Base-by-base conservation (phyloP, 1,140 invertebrate genomes). In the Whitmania pigra region DNA sequence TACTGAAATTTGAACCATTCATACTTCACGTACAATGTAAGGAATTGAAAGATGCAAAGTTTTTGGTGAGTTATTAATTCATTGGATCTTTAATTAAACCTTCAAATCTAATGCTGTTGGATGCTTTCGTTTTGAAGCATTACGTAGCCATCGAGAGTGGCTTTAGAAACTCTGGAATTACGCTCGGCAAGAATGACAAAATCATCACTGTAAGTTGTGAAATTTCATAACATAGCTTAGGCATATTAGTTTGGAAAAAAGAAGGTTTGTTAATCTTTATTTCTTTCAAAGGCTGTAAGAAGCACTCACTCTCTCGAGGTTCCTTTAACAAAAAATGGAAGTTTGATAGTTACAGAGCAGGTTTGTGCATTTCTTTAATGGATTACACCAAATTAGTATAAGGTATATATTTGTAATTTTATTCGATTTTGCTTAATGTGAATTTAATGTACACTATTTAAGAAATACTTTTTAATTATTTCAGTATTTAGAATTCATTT, bases 1-100 rank as follows among this genome's bases (percentile, higher is more conserved):
- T 80, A 0, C 81, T 86, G 54, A 86, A 86, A 78, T 84, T 85
- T 80, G 85, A 86, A 75, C 83, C 85, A 63, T 82, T 85, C 77
- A 83, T 86, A 71, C 75, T 86, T 53, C 85, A 86, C 78, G 78
- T 86, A 4, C 83, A 84, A 70, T 85, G 84, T 73, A 72, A 76
- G 57, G 76, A 74, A 53, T 60, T 86, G 5, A 73, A 77, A 69
- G 74, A 79, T 77, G 85, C 85, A 27, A 82, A 83, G 72, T 73
- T 73, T 73, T 63, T 83, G 77, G 81, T 83, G 75, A 78, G 75
- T 22, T 54, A 27, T 69, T 20, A 69, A n/a, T 40, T 27, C 25
- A 49, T 53, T 63, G 27, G 53, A 0, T 20, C 36, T 74, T 73
- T n/a, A 29, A 55, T 49, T 49, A 3, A 49, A 17, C 43, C 68